Evolutionary conservation across 2,888 invertebrate genomes (phyloP), one percentile per base, ranked within the genome.

Genomic region (Xanthia icteritia): DNA sequence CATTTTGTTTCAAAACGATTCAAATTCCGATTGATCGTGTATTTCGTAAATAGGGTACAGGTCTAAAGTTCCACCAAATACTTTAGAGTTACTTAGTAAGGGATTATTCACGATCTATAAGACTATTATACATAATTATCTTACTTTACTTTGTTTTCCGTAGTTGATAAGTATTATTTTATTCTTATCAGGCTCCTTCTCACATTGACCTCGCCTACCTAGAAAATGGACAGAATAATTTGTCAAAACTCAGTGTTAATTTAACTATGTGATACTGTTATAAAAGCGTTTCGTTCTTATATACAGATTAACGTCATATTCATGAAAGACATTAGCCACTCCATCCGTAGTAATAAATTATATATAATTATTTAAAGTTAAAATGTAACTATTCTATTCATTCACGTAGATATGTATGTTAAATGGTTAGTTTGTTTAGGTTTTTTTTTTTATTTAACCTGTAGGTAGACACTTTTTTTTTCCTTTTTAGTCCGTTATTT

Each of bases 201-300:
- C 68, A 63, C 54, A 36, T 45, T 73, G 69, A 86, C 79, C 79
- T 84, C 72, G 48, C 58, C 2, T 72, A 64, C 60, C 27, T 69
- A 72, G 58, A 67, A 78, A 66, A 75, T 45, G 20, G 20, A n/a
- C 36, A n/a, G 60, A 60, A 61, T 77, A 31, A 69, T 73, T 51
- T 51, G 51, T 48, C 5, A 5, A 17, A 17, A 48, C 17, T 73
- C 71, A 42, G 23, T 64, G 17, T 45, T 54, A 48, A 70, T 65
- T 63, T 75, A 20, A 72, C 39, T 76, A n/a, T 8, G 15, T 51
- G 31, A 61, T 60, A 61, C 45, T 23, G 63, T 71, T 39, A 58
- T 63, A 65, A 39, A 65, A 66, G 45, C 36, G 11, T 60, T 39
- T 58, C 2, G 48, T 54, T 54, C 20, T 31, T n/a, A 51, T 31